Percentiles rank a stretch among this genome's conserved stretches.
Conservation (phyloP, 1,140 invertebrate species). For the Euura saliciscinereae region DNA sequence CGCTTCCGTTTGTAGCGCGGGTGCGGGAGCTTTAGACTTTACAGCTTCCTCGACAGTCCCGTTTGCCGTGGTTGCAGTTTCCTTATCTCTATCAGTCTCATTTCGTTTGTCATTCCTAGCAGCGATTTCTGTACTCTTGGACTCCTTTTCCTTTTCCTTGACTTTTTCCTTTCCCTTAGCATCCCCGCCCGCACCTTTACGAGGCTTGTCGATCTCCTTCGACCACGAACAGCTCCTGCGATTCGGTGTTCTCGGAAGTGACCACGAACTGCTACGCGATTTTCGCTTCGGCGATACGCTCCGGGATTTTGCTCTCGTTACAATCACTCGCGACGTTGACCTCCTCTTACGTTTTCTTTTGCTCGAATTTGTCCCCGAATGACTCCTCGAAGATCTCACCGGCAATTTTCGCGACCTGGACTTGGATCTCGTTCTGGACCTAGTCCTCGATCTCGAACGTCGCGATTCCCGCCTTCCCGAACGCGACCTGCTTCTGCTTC, state of each 20-base stretch:
- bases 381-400: slow-evolving; percentile 21
- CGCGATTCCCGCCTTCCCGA: neutral
- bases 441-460: slow-evolving; percentile 6
- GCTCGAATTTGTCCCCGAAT: slow-evolving; percentile 20
- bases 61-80: neutral
- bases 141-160: slow-evolving; percentile 18
- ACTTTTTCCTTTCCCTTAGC: slow-evolving; percentile 18
- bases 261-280: slow-evolving; percentile 54
- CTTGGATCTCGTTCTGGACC: slow-evolving; percentile 7
- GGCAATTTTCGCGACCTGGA: slow-evolving; percentile 25
- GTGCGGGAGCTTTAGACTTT: neutral
- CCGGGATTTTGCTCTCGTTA: slow-evolving; percentile 45
- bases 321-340: slow-evolving; percentile 32
- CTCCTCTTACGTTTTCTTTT: slow-evolving; percentile 28
- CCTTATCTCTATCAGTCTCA: slow-evolving; percentile 3
- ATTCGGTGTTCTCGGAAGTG: slow-evolving; percentile 48
- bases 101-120: neutral
- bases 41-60: neutral
- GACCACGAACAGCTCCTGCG: slow-evolving; percentile 53
- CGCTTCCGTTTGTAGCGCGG: neutral
- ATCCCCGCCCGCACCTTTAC: slow-evolving; percentile 7
- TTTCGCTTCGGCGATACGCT: slow-evolving; percentile 31
- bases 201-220: slow-evolving; percentile 31
- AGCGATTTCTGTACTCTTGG: neutral
- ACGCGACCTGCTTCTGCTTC: slow-evolving; percentile 2